Evolutionary conservation across 2,113 vertebrate species (phyloP).

Genomic region (Otis tarda): DNA sequence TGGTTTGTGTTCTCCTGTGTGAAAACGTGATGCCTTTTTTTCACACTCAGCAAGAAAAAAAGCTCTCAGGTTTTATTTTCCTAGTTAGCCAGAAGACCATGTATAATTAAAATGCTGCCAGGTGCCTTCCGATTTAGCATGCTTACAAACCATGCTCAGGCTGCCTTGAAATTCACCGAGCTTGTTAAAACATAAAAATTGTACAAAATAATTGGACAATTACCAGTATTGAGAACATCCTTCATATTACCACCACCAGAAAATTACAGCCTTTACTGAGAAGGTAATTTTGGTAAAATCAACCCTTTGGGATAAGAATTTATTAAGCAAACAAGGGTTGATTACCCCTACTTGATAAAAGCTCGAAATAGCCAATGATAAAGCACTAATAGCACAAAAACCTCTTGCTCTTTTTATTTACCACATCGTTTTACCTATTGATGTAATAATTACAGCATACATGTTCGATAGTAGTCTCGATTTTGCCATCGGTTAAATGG

Average conservation of each 20-base stretch:
- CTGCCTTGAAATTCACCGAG: not conserved
- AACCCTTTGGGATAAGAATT: slow-evolving; percentile 19
- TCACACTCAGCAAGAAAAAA: not conserved
- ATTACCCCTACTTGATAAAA: slow-evolving; percentile 28
- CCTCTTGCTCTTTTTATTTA: not conserved
- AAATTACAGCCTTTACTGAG: slow-evolving; percentile 32
- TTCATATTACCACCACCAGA: not conserved
- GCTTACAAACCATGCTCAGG: not conserved
- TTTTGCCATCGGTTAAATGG: not conserved
- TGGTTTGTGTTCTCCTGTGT: not conserved
- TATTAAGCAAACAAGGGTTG: slow-evolving; percentile 22
- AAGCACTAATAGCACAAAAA: not conserved
- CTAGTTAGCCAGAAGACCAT: not conserved
- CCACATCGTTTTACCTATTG: not conserved
- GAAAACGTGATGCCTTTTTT: not conserved
- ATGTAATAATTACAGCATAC: not conserved
- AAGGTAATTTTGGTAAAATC: slow-evolving; percentile 47
- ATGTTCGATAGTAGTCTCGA: not conserved
- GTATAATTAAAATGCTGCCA: not conserved
- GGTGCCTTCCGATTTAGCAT: not conserved
- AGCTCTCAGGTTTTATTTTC: not conserved
- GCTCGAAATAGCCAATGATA: not conserved
- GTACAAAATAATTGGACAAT: slow-evolving; percentile 38
- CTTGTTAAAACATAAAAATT: slow-evolving; percentile 1
- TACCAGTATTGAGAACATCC: not conserved